phyloP scores from a whole-genome alignment of 1,140 invertebrate species.

The Orchesella cincta region DNA sequence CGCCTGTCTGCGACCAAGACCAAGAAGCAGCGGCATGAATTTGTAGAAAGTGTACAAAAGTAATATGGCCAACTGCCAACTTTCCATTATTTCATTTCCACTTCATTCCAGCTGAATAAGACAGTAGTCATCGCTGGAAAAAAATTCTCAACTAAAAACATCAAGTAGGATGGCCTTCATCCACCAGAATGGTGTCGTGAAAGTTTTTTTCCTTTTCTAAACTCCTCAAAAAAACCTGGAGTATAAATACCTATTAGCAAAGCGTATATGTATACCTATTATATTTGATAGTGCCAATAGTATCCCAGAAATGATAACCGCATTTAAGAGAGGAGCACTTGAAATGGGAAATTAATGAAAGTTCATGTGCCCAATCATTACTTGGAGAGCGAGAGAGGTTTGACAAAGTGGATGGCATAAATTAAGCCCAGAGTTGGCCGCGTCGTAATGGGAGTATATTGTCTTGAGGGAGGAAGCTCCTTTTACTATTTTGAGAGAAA shows the following conservation, averaged over 20 bases:
- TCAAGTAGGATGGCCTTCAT: conserved; percentile 14
- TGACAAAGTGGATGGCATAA: conserved; percentile 2
- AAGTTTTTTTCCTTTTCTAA: not conserved
- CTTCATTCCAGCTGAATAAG: conserved; percentile 24
- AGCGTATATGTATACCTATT: not conserved
- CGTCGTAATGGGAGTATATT: not conserved
- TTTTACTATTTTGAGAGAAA: conserved; percentile 1
- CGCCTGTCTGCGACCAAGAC: not conserved
- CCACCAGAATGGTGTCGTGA: not conserved
- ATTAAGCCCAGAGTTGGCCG: not conserved
- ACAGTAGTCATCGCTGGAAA: too few species aligned
- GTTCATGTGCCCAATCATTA: conserved; percentile 22
- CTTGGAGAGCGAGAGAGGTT: not conserved
- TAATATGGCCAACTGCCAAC: conserved; percentile 21
- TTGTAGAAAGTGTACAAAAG: conserved; percentile 1
- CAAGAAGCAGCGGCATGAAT: not conserved
- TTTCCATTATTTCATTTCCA: conserved; percentile 29
- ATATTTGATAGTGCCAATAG: not conserved
- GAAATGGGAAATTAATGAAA: conserved; percentile 17
- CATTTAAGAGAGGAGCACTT: not conserved
- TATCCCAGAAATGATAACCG: not conserved
- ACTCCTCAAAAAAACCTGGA: not conserved
- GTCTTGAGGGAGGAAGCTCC: not conserved
- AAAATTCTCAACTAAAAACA: conserved; percentile 28
- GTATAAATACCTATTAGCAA: not conserved